Evolutionary conservation across 1,140 invertebrate genomes (phyloP).

Genomic region (Drosophila micromelanica): DNA sequence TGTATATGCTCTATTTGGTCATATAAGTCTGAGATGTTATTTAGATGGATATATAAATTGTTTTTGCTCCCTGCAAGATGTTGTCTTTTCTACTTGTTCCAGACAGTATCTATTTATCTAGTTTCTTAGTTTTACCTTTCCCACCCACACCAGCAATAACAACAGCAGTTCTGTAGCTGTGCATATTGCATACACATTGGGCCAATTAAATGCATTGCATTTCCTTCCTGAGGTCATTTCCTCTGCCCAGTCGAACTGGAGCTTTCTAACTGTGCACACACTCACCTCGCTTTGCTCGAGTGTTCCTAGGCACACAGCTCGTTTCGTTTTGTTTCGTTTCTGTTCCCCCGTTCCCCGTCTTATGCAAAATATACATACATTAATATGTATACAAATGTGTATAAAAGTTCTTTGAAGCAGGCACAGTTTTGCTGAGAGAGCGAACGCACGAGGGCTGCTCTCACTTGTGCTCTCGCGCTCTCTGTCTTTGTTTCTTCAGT

Average conservation of each 20-base stretch:
- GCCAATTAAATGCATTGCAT: conserved; percentile 76
- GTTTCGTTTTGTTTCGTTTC: conserved; percentile 16
- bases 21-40: too few species aligned
- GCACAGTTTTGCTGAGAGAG: conserved; percentile 51
- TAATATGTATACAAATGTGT: too few species aligned
- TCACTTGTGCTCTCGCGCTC: conserved; percentile 6
- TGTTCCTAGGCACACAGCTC: conserved; percentile 57
- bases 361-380: conserved; percentile 54
- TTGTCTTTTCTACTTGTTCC: neutral
- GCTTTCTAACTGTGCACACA: conserved; percentile 38
- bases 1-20: too few species aligned
- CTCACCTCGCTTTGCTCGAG: conserved; percentile 15
- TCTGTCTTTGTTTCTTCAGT: conserved; percentile 12
- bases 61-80: too few species aligned
- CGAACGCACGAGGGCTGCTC: neutral
- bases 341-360: conserved; percentile 20
- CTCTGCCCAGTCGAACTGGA: conserved; percentile 43
- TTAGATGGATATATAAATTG: too few species aligned
- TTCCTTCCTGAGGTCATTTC: conserved; percentile 77
- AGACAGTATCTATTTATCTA: neutral
- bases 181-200: conserved; percentile 33
- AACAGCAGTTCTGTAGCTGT: neutral
- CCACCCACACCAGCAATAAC: neutral
- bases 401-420: conserved; percentile 35
- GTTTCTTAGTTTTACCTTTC: neutral